Conservation (phyloP, 2,888 invertebrate genomes). For the Phaedon cochleariae region DNA sequence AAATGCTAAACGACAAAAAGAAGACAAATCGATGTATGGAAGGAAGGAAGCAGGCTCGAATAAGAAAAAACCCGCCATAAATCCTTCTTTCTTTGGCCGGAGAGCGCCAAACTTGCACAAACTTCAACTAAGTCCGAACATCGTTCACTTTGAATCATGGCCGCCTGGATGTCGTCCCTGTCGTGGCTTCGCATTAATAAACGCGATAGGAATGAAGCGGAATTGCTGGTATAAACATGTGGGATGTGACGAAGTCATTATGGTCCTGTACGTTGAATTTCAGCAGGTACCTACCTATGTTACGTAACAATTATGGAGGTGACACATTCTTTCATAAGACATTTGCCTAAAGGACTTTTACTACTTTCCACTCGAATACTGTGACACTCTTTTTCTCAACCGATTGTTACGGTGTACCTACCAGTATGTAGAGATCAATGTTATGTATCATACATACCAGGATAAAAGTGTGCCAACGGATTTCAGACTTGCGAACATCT, state of each 20-base stretch:
- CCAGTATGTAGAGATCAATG: too few species aligned
- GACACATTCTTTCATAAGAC: too few species aligned
- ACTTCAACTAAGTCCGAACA: constrained; percentile 62
- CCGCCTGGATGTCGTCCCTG: constrained; percentile 58
- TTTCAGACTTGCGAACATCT: too few species aligned
- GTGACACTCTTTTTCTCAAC: too few species aligned
- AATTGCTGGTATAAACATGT: constrained; percentile 35
- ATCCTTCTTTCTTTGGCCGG: constrained; percentile 60
- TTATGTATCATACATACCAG: too few species aligned
- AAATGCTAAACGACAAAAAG: constrained; percentile 62
- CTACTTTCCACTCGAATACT: too few species aligned
- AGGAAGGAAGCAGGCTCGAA: constrained; percentile 56
- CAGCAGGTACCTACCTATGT: too few species aligned
- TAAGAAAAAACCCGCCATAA: constrained; percentile 59
- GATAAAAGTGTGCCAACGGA: too few species aligned
- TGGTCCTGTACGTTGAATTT: neutral
- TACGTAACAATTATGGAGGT: too few species aligned
- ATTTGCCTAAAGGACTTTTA: too few species aligned
- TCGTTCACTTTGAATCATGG: constrained; percentile 63
- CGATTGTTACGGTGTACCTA: too few species aligned
- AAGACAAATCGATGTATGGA: constrained; percentile 62
- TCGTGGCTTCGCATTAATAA: constrained; percentile 60
- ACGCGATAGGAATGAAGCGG: constrained; percentile 46
- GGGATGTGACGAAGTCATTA: constrained; percentile 2
- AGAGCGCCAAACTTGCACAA: constrained; percentile 60